Evolutionary conservation across 1,140 invertebrate genomes (phyloP), one percentile per base, ranked within the genome.

Genomic region (Cherax destructor): DNA sequence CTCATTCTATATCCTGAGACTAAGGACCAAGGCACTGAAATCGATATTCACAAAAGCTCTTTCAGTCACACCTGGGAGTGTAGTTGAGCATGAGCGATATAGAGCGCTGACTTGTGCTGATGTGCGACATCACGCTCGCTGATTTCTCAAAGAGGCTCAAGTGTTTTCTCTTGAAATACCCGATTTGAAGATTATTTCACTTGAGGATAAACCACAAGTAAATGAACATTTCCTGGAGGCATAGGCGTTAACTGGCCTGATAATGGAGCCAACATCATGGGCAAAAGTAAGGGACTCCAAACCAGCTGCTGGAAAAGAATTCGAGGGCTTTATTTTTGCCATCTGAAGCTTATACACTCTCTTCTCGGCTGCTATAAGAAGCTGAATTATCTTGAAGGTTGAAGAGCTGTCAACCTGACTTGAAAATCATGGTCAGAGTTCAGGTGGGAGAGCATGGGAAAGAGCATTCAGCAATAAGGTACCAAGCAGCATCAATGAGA

Each of bases 401-500:
- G 65, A 91, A 41, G 30, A 41, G 30, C 30, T 79, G 80, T 93
- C 9, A 92, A 92, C 41, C 47, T 93, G 10, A 92, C 88, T 65
- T 56, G 93, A 50, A 93, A 94, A 92, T 79, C 65, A 69, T 92
- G 92, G 88, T 84, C 88, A 91, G 92, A 93, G 77, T 94, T 92
- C 72, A 92, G 93, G 50, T 94, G 93, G 91, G 92, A 93, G 93
- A 92, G 83, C 77, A 93, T 81, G 56, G 86, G 92, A 30, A 86
- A 93, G 49, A 69, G 24, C 50, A 72, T 92, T 6, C 59, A 92
- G 77, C 24, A 56, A 9, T 92, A 21, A 92, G 89, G 52, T 92
- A 80, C 92, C 56, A 92, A 69, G 78, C 78, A 78, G 59, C 74
- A 21, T 24, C 49, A 83, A 52, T 92, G 52, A 92, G 89, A 76